phyloP scores from a whole-genome alignment of 2,888 invertebrate species.

The Mythimna impura region DNA sequence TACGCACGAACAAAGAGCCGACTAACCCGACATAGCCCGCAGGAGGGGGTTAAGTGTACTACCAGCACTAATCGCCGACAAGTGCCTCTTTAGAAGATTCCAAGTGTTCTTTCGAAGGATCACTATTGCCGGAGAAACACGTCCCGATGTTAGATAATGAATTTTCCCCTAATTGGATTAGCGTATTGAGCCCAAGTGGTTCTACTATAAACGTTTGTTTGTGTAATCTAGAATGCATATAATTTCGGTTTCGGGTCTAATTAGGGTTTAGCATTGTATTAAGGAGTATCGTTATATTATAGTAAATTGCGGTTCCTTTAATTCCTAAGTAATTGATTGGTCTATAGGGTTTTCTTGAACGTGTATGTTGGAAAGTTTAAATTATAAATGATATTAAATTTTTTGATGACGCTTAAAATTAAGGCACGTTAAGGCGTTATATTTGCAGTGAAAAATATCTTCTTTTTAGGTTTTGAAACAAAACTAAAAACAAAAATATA shows the following conservation, averaged over 20 bases:
- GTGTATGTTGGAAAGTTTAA: neutral
- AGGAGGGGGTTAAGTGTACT: constrained; percentile 82
- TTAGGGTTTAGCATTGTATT: constrained; percentile 43
- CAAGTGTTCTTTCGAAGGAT: constrained; percentile 85
- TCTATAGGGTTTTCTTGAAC: constrained; percentile 43
- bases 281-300: constrained; percentile 12
- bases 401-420: neutral
- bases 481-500: neutral
- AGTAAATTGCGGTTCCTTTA: constrained; percentile 37
- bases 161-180: constrained; percentile 85
- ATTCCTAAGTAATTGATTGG: constrained; percentile 45
- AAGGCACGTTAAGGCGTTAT: neutral
- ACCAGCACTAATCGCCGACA: constrained; percentile 84
- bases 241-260: constrained; percentile 44
- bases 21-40: constrained; percentile 76
- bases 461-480: neutral
- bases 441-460: too few species aligned
- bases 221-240: constrained; percentile 51
- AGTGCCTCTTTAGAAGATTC: constrained; percentile 82
- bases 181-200: constrained; percentile 72
- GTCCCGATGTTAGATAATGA: constrained; percentile 84
- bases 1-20: constrained; percentile 80
- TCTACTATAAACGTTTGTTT: constrained; percentile 48
- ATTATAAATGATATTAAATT: neutral
- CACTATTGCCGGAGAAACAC: constrained; percentile 85